Evolutionary conservation across 2,113 vertebrate genomes (phyloP), one percentile per base, ranked within the genome.

Genomic region (Labeo catla): DNA sequence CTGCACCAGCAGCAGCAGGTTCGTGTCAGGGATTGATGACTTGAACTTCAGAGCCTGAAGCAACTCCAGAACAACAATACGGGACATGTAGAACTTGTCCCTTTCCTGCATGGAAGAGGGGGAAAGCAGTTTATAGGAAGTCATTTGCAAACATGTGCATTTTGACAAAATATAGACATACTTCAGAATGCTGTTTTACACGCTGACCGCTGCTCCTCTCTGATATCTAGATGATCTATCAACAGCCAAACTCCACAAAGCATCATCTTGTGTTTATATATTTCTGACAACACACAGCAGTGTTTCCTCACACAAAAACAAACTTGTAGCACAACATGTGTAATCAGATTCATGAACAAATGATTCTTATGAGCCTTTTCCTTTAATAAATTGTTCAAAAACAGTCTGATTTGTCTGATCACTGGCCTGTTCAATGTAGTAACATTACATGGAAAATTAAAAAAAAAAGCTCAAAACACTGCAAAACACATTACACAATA

Each of bases 1-100:
- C 98, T 99, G 98, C 63, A 99, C 98, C 89, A 99, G 94, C 84
- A 99, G 96, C 88, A 99, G 93, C 87, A 99, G 95, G 93, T 99
- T 99, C 77, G 97, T 98, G 87, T 99, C 98, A 86, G 98, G 98
- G 86, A 99, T 94, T 19, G 98, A 96, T 11, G 98, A 99, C 90
- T 99, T 99, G 87, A 99, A 96, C 94, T 99, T 99, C 86, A 99
- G 94, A 49, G 98, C 98, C 92, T 99, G 98, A 76, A 99, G 95
- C 84, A 99, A 95, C 91, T 99, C 98, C 89, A 99, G 45, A 91
- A 99, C 97, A 84, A 99, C 97, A 80, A 97, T 96, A 73, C 98
- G 97, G 2, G 97, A 97, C 95, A 99, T 96, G 93, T 99, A 99
- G 95, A 97, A 98, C 92, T 99, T 99, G 94, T 99, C 98, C 88